Base-by-base conservation (phyloP, 2,888 invertebrate species). In the Temnothorax ravouxi region DNA sequence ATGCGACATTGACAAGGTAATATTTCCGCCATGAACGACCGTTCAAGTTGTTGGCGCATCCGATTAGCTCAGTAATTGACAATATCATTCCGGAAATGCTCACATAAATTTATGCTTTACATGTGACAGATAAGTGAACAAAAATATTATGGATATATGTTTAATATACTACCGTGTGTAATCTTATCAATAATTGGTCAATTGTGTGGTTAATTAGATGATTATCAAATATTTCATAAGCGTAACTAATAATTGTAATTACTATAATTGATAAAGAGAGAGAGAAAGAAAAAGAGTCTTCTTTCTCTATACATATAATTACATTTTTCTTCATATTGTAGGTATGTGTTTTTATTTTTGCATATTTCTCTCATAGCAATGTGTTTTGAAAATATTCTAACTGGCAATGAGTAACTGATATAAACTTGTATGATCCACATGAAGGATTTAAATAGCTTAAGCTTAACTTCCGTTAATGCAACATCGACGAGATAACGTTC, bases 401-500 rank as follows among this genome's bases (percentile, higher is more conserved):
- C 6, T 34, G 6, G 6, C 34, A 34, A 34, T 34, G 56, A n/a
- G 6, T 64, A 61, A 59, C 67, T 66, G 74, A 66, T 25, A 34
- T 84, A 74, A 82, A 82, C 34, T 59, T 52, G 76, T 44, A 56
- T 83, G 25, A 67, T 85, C 82, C 80, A 56, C n/a, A 66, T 3
- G 13, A 64, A 74, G 85, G 83, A 89, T 89, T 89, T 85, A 75
- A 89, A 89, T 88, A 82, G 87, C 82, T 89, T 79, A 83, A 89
- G 84, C 86, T 88, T 88, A 86, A 83, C 88, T 84, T 64, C 29
- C 81, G 67, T 84, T 90, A 89, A 89, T 90, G 82, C 87, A 83
- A 71, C 86, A 88, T 90, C 80, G 89, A 85, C 83, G 88, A 81
- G 64, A 59, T 50, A 56, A 74, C 71, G 81, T 84, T 83, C 54